Conservation (phyloP, 2,113 vertebrate species). For the Eubucco bourcierii region DNA sequence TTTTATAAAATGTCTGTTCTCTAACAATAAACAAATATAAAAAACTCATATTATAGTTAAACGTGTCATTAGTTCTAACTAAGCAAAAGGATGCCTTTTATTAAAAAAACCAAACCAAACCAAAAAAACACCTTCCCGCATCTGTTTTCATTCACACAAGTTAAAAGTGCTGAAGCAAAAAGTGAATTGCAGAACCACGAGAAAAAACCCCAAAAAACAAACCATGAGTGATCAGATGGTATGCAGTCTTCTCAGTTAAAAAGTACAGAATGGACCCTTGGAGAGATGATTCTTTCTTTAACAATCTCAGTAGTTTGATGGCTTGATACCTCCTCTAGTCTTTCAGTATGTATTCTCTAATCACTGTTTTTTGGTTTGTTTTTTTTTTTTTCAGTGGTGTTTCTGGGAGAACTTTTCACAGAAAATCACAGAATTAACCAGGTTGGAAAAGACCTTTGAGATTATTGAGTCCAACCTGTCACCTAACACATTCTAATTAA, state of each 20-base stretch:
- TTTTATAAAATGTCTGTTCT: constrained; percentile 23
- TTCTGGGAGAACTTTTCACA: not conserved
- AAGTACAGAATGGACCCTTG: not conserved
- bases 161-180: not conserved
- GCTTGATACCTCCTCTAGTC: not conserved
- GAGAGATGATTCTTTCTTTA: not conserved
- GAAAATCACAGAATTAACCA: too few relatives aligned
- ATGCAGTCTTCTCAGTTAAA: not conserved
- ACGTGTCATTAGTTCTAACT: not conserved
- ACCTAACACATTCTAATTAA: too few relatives aligned
- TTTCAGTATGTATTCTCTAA: not conserved
- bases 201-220: too few relatives aligned
- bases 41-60: not conserved
- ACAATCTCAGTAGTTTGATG: not conserved
- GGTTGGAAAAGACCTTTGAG: too few relatives aligned
- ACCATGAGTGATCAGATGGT: not conserved
- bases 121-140: not conserved
- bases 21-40: constrained; percentile 8
- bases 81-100: not conserved
- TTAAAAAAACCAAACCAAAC: not conserved
- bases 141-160: not conserved
- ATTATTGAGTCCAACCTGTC: too few relatives aligned
- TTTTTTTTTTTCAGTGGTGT: accelerated
- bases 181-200: not conserved
- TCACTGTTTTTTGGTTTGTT: not conserved